These are phyloP conservation scores for Catalaphyllia jardinei DNA, from an alignment of 64 coral and sea anemone species.

Conservation along the genomic window DNA sequence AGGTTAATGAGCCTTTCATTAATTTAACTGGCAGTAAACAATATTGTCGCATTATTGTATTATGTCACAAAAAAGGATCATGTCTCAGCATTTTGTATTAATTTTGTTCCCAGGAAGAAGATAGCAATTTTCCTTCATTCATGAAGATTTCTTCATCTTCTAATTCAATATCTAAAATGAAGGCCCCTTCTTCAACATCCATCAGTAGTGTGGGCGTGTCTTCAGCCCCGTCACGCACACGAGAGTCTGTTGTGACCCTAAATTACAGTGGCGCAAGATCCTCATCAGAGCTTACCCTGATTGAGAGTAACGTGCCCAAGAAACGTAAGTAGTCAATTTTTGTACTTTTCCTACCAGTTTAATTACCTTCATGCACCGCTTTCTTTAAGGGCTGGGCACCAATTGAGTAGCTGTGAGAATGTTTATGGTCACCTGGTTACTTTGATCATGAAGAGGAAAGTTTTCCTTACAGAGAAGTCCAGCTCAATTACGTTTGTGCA, in stretches of 20 bases:
- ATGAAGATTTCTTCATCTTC: slow-evolving; percentile 42
- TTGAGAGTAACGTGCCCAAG: slow-evolving; percentile 71
- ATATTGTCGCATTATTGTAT: too few species aligned
- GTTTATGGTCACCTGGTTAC: too few species aligned
- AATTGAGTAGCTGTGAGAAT: too few species aligned
- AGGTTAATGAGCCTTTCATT: too few species aligned
- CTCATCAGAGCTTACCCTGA: slow-evolving; percentile 75
- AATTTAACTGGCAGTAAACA: too few species aligned
- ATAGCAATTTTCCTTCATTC: slow-evolving; percentile 40
- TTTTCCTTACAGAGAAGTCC: too few species aligned
- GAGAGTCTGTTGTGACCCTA: slow-evolving; percentile 75
- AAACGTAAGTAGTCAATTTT: slow-evolving; percentile 55
- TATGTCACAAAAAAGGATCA: too few species aligned
- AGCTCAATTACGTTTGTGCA: too few species aligned
- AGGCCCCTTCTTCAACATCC: slow-evolving; percentile 7
- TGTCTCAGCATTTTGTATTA: neutral
- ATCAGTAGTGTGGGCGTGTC: slow-evolving; percentile 43
- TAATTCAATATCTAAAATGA: slow-evolving; percentile 37
- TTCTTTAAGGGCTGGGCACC: too few species aligned
- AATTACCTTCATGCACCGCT: too few species aligned
- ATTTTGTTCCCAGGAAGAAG: slow-evolving; percentile 45
- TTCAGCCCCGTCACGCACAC: slow-evolving; percentile 15
- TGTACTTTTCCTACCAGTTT: too few species aligned
- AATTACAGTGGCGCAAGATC: slow-evolving; percentile 56
- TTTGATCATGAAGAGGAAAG: too few species aligned